Percentiles rank a stretch among this genome's conserved stretches.
Conservation (phyloP, 1,140 invertebrate species). For the Achatina immaculata region DNA sequence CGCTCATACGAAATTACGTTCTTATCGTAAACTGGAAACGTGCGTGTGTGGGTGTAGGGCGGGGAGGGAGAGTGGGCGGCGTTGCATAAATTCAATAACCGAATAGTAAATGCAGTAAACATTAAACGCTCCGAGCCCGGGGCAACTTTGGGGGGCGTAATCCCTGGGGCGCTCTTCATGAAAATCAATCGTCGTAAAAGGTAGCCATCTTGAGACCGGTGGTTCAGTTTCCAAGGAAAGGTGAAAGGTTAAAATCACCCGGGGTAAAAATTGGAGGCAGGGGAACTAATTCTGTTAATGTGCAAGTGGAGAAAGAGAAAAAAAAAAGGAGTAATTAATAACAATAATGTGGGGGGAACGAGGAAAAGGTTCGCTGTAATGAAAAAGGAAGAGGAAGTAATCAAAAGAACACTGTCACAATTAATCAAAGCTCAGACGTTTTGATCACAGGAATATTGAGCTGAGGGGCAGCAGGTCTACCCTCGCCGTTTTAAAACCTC, state of each 20-base stretch:
- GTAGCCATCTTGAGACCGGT: slow-evolving; percentile 12
- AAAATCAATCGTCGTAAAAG: slow-evolving; percentile 10
- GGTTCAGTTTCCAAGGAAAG: neutral
- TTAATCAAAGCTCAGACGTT: slow-evolving; percentile 15
- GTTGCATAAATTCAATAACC: neutral
- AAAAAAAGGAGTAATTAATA: slow-evolving; percentile 33
- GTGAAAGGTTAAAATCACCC: slow-evolving; percentile 20
- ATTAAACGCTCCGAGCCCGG: neutral
- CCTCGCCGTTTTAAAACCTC: neutral
- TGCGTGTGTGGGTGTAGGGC: too few species aligned
- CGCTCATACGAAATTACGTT: slow-evolving; percentile 17
- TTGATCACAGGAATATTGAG: neutral
- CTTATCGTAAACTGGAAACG: neutral
- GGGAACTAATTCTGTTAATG: slow-evolving; percentile 35
- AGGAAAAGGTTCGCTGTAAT: neutral
- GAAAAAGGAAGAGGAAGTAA: slow-evolving; percentile 10
- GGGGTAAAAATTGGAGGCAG: slow-evolving; percentile 10
- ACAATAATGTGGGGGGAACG: neutral
- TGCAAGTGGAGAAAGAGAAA: slow-evolving; percentile 18
- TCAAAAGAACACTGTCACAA: slow-evolving; percentile 30
- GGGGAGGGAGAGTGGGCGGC: neutral
- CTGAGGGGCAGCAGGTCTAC: neutral
- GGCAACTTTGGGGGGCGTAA: too few species aligned
- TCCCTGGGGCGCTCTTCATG: neutral
- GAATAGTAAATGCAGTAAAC: slow-evolving; percentile 10